A percentile compares a stretch with the other conserved stretches of the same genome.
Evolutionary conservation across 1,140 invertebrate genomes (phyloP).

Genomic region (Planococcus citri): DNA sequence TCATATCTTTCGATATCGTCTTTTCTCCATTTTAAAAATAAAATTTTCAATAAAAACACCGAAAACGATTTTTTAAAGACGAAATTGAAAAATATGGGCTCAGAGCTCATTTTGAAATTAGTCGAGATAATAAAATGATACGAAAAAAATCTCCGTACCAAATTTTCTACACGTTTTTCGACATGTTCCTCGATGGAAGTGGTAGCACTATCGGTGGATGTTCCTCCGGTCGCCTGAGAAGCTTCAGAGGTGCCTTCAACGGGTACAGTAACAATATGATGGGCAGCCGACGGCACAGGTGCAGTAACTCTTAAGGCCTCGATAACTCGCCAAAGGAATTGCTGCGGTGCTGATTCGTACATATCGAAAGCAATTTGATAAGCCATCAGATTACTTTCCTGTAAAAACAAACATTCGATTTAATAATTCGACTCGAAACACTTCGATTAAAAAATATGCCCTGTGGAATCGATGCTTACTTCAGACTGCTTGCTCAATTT

Average conservation of each 20-base stretch:
- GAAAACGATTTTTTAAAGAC: too few species aligned
- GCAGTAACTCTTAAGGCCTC: constrained; percentile 66
- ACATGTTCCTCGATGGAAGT: constrained; percentile 31
- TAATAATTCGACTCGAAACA: constrained; percentile 14
- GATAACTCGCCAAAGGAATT: constrained; percentile 81
- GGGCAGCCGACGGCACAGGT: constrained; percentile 62
- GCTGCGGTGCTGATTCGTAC: constrained; percentile 97
- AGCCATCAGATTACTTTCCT: constrained; percentile 66
- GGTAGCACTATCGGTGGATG: constrained; percentile 24
- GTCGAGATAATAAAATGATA: too few species aligned
- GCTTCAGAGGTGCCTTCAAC: constrained; percentile 30
- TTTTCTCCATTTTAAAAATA: too few species aligned
- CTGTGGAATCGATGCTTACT: constrained; percentile 36
- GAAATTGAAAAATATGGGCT: too few species aligned
- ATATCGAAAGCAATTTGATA: constrained; percentile 99
- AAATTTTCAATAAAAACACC: too few species aligned
- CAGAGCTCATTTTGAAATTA: too few species aligned
- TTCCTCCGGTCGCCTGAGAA: constrained; percentile 27
- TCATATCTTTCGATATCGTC: too few species aligned
- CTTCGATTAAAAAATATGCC: too few species aligned
- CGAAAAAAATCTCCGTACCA: background rate
- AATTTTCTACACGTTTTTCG: constrained; percentile 23
- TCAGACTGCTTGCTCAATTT: constrained; percentile 68
- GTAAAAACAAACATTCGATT: constrained; percentile 34
- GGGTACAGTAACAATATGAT: constrained; percentile 55